phyloP scores from a whole-genome alignment of 1,140 invertebrate genomes.

The Melanaphis sacchari region DNA sequence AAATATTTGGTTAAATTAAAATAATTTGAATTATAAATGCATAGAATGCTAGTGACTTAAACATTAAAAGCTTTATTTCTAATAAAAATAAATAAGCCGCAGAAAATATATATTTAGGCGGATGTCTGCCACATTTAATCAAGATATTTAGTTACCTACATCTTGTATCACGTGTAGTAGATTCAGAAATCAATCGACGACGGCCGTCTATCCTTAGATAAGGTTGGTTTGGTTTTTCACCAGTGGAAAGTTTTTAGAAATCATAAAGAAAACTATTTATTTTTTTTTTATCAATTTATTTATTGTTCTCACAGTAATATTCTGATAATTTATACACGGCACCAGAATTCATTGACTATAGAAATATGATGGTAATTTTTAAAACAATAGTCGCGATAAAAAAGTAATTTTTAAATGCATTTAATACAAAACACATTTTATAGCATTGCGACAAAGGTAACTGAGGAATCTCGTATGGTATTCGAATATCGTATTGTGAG shows the following conservation, averaged over 20 bases:
- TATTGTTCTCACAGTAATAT: neutral
- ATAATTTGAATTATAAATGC: neutral
- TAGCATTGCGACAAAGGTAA: neutral
- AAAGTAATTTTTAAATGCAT: neutral
- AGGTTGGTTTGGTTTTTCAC: neutral
- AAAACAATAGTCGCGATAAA: neutral
- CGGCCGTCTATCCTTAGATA: neutral
- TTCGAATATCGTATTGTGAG: neutral
- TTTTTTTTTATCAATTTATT: neutral
- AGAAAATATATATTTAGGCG: neutral
- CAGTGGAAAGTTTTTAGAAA: neutral
- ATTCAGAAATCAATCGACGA: neutral
- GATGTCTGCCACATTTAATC: neutral
- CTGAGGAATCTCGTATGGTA: neutral
- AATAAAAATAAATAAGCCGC: neutral
- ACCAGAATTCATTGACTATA: neutral
- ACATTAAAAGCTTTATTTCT: neutral
- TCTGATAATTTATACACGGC: neutral
- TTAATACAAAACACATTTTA: slow-evolving; percentile 13
- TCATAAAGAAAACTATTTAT: neutral
- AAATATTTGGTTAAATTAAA: neutral
- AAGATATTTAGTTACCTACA: neutral
- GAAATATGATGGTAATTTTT: neutral
- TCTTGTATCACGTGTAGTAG: too few species aligned
- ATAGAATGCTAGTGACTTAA: neutral